Evolutionary conservation across 2,888 invertebrate genomes (phyloP), one percentile per base, ranked within the genome.

Genomic region (Sisyra terminalis): DNA sequence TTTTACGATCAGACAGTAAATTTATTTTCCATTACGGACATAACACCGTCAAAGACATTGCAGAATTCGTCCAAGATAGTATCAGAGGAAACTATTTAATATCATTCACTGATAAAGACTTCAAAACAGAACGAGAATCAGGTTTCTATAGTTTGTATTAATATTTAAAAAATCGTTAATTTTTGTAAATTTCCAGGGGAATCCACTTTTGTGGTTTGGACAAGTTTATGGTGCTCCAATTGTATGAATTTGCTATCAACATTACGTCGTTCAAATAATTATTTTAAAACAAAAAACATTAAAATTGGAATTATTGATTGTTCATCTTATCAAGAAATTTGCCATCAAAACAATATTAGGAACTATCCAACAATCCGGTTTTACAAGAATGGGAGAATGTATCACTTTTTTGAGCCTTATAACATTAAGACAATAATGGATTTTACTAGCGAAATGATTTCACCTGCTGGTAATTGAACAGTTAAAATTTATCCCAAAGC

Each of bases 171-270:
- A 24, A 3, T 3, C 17, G 31, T 24, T 17, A 3, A 36, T 16
- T 15, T 29, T n/a, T 39, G 37, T 34, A 50, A 45, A 34, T 40
- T 50, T 47, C n/a, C 46, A 63, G 63, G 56, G 36, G 51, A 52
- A 40, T 58, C 63, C 1, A 80, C 78, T 77, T 72, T 82, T 50
- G 65, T 84, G 17, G 81, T 83, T 55, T 83, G 81, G 68, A 81
- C 76, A 57, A 78, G 81, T 1, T 81, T 82, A 51, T 81, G 80
- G 78, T 84, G 83, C 57, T 81, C 82, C 4, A 82, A 82, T 1
- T 84, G 83, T 53, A 69, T 77, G 60, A 65, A 69, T 45, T 61
- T 82, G 47, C 61, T 82, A 44, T 78, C 78, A 10, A 78, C 80
- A 61, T 63, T 79, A 46, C 65, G 80, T 8, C 73, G 73, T 56